A percentile compares a stretch with the other conserved stretches of the same genome.
These are phyloP conservation scores for Heteromyza rotundicornis DNA, from an alignment of 2,888 invertebrate species.

Conservation along the genomic window DNA sequence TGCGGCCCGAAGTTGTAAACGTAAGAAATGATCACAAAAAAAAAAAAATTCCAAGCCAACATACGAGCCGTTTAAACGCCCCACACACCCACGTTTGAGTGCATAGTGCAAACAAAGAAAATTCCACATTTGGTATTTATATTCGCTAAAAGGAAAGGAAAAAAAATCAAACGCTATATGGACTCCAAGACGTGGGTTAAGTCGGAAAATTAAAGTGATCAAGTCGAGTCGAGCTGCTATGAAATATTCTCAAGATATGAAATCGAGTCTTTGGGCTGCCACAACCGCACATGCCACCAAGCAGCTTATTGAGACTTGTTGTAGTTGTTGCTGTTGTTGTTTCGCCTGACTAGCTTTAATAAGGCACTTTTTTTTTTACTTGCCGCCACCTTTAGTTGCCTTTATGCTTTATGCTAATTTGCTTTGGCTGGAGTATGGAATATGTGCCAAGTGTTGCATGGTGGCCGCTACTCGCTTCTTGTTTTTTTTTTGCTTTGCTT, in stretches of 20 bases:
- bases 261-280: conserved; percentile 19
- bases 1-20: no score
- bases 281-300: not conserved
- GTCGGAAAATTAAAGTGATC: no score
- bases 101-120: no score
- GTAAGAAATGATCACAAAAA: no score
- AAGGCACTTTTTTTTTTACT: not conserved
- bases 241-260: not conserved
- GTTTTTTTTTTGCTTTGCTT: not conserved
- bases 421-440: not conserved
- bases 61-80: no score
- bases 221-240: not conserved
- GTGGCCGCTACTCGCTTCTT: no score
- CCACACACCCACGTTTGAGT: no score
- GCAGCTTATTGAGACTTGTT: not conserved
- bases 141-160: no score
- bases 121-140: no score
- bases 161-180: no score
- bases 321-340: conserved; percentile 5
- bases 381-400: not conserved
- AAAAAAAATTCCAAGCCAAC: no score
- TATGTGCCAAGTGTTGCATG: not conserved
- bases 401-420: conserved; percentile 8
- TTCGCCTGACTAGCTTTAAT: conserved; percentile 11
- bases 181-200: no score